Base-by-base conservation (phyloP, 2,888 invertebrate genomes). In the Tachina lurida region DNA sequence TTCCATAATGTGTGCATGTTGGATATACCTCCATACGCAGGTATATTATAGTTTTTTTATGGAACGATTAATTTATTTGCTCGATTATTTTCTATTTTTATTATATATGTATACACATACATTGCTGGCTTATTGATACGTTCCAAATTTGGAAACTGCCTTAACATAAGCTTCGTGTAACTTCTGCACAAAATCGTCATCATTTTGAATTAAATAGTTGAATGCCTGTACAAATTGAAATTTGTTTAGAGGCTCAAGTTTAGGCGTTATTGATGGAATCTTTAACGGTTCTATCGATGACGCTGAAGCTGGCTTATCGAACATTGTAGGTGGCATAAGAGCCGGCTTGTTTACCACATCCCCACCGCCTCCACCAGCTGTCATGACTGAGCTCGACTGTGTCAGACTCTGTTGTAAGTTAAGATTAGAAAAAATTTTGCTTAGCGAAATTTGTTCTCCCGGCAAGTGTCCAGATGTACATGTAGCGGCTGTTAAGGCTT, bases 141-240 rank as follows among this genome's bases (percentile, higher is more conserved):
- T 78, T 49, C 82, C 85, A 75, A 82, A 85, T 54, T 87, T 87
- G 49, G 83, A 87, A 81, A 97, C 96, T 47, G 97, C 96, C 93
- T 97, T 97, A 19, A 98, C 96, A 92, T 98, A 98, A 76, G 97
- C 98, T 93, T 98, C 97, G 91, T 98, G 98, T 87, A 98, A 94
- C 93, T 97, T 97, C 90, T 95, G 96, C 49, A 97, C 95, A 93
- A 98, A 98, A 88, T 97, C 96, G 47, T 96, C 94, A 92, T 98
- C 98, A 93, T 96, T 96, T 93, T 97, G 96, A 81, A 98, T 94
- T 81, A 98, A 94, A 93, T 97, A 96, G 89, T 96, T 95, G 90
- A 98, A 95, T 43, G 98, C 97, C 93, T 98, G 97, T 49, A 97
- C 95, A 84, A 98, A 94, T 92, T 98, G 98, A 91, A 97, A 96